These are phyloP conservation scores for Odobenus rosmarus DNA, from an alignment of 2,113 vertebrate genomes.

Conservation along the genomic window DNA sequence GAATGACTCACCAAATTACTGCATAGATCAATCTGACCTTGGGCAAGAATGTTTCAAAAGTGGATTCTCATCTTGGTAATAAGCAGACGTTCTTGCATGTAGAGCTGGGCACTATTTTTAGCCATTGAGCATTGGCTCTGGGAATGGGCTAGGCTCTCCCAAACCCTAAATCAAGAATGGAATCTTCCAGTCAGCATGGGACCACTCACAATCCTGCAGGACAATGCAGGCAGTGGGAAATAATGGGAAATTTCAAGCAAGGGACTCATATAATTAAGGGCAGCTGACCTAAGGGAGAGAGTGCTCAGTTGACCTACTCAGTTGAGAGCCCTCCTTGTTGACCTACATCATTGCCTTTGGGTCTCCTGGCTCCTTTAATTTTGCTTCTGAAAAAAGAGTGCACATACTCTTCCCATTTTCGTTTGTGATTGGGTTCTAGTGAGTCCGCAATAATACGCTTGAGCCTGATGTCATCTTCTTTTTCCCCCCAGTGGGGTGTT, in stretches of 20 bases:
- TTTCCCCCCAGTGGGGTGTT: background rate
- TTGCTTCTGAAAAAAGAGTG: background rate
- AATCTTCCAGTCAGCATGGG: background rate
- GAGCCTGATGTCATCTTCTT: background rate
- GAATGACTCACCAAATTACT: background rate
- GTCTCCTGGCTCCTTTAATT: background rate
- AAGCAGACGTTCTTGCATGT: background rate
- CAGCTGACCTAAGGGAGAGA: background rate
- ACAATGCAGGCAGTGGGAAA: background rate
- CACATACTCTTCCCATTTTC: background rate
- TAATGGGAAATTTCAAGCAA: background rate
- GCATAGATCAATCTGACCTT: background rate
- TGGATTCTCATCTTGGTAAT: background rate
- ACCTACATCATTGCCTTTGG: background rate
- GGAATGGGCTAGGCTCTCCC: background rate
- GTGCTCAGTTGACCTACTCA: background rate
- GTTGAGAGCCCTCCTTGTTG: background rate
- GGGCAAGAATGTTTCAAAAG: background rate
- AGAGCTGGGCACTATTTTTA: background rate
- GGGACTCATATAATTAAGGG: background rate
- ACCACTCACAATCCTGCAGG: background rate
- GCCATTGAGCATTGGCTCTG: background rate
- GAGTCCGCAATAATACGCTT: background rate
- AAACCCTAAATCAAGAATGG: background rate
- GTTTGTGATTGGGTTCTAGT: background rate